Percentiles rank a stretch among this genome's conserved stretches.
Conservation (phyloP, 1,140 invertebrate genomes). For the Orchestia grillus region DNA sequence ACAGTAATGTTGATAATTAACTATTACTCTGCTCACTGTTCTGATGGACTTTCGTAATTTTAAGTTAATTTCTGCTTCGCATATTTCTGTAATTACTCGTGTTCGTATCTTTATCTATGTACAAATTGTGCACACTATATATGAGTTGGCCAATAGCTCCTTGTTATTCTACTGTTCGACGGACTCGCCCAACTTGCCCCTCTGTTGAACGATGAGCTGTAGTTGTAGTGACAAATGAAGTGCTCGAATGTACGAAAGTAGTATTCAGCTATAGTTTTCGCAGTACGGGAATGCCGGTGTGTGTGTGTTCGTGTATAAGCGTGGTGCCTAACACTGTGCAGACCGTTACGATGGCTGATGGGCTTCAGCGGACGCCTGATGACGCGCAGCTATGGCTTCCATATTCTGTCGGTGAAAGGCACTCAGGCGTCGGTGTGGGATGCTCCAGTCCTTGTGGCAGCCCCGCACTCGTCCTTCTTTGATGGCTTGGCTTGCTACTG, state of each 20-base stretch:
- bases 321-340: conserved; percentile 54
- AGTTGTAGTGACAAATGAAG: neutral
- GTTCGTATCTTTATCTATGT: too few species aligned
- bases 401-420: conserved; percentile 80
- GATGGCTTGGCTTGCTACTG: conserved; percentile 87
- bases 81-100: too few species aligned
- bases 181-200: neutral
- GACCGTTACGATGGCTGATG: conserved; percentile 66
- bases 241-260: neutral
- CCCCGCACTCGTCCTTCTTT: conserved; percentile 88
- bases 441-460: conserved; percentile 86
- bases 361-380: conserved; percentile 67
- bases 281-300: neutral
- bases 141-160: neutral
- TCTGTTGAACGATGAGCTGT: neutral
- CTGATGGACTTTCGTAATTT: too few species aligned
- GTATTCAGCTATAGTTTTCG: neutral
- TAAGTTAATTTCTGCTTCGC: too few species aligned
- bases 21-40: too few species aligned
- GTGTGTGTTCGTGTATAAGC: neutral
- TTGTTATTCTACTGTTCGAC: neutral
- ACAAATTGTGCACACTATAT: too few species aligned
- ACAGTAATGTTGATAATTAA: too few species aligned
- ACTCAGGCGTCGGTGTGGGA: conserved; percentile 80
- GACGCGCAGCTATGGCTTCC: conserved; percentile 71